Evolutionary conservation across 2,113 vertebrate genomes (phyloP).

Genomic region (Himantopus leucocephalus): DNA sequence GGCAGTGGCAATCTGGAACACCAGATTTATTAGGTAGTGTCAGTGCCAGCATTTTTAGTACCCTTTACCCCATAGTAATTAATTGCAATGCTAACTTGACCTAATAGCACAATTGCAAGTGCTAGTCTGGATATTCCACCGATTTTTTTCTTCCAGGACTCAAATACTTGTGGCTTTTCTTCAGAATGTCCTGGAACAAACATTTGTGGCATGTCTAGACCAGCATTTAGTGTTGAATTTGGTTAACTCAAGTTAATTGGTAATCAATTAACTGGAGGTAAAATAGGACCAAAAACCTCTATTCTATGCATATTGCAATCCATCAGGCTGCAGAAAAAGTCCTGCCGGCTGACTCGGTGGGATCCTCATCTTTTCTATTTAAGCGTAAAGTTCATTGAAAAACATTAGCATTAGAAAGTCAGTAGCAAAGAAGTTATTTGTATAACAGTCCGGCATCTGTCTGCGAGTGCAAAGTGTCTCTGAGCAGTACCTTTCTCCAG

Average conservation of each 20-base stretch:
- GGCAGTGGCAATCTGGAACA: background rate
- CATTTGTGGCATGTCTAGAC: slow-evolving; percentile 57
- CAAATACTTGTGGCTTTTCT: slow-evolving; percentile 55
- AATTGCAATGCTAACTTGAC: background rate
- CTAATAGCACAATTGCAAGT: slow-evolving; percentile 34
- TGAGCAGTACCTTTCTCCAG: background rate
- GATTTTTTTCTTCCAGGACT: slow-evolving; percentile 31
- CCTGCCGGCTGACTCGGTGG: fast-evolving
- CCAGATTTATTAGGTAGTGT: background rate
- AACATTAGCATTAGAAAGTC: background rate
- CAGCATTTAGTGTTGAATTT: slow-evolving; percentile 23
- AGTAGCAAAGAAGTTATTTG: background rate
- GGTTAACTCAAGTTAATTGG: slow-evolving; percentile 56
- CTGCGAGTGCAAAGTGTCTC: background rate
- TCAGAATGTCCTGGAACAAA: slow-evolving; percentile 56
- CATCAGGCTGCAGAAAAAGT: background rate
- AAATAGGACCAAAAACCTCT: slow-evolving; percentile 21
- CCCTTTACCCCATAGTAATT: background rate
- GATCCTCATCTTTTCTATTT: background rate
- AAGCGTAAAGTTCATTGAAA: background rate
- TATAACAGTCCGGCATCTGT: background rate
- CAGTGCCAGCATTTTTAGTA: slow-evolving; percentile 4
- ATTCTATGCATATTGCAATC: background rate
- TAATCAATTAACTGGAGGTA: slow-evolving; percentile 56
- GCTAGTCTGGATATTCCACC: slow-evolving; percentile 24